phyloP scores from a whole-genome alignment of 2,888 invertebrate species.

The Vesta saturnalis region DNA sequence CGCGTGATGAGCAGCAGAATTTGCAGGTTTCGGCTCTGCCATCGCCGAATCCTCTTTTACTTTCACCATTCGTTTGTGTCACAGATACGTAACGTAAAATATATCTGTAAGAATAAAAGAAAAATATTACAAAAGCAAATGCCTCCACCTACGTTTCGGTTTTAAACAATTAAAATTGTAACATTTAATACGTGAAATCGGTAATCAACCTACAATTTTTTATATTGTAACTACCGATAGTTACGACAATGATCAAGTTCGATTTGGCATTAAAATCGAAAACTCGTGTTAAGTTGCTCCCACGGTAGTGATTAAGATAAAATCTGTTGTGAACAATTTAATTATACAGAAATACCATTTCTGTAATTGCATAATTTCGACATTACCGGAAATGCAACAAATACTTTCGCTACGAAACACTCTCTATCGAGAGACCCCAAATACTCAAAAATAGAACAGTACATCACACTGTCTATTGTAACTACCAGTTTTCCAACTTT shows the following conservation, averaged over 20 bases:
- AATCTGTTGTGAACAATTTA: slow-evolving; percentile 30
- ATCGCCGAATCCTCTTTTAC: slow-evolving; percentile 60
- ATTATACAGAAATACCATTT: slow-evolving; percentile 30
- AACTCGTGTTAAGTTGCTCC: slow-evolving; percentile 33
- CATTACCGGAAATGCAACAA: background rate
- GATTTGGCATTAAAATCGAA: slow-evolving; percentile 33
- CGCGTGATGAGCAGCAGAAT: slow-evolving; percentile 45
- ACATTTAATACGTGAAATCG: slow-evolving; percentile 22
- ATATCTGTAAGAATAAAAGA: slow-evolving; percentile 22
- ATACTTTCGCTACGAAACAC: too few species aligned
- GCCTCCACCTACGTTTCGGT: background rate
- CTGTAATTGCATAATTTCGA: slow-evolving; percentile 1
- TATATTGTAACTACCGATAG: slow-evolving; percentile 25
- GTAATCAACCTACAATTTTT: slow-evolving; percentile 26
- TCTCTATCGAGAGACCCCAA: too few species aligned
- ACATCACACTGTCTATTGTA: background rate
- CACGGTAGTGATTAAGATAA: slow-evolving; percentile 30
- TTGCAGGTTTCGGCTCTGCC: slow-evolving; percentile 55
- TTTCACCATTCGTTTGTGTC: slow-evolving; percentile 59
- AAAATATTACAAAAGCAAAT: background rate
- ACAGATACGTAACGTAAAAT: slow-evolving; percentile 24
- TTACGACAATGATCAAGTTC: slow-evolving; percentile 31
- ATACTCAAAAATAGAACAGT: too few species aligned
- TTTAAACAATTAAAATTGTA: slow-evolving; percentile 1
- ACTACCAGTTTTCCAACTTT: background rate